Evolutionary conservation across 2,113 vertebrate genomes (phyloP).

Genomic region (Onychorhynchus coronatus): DNA sequence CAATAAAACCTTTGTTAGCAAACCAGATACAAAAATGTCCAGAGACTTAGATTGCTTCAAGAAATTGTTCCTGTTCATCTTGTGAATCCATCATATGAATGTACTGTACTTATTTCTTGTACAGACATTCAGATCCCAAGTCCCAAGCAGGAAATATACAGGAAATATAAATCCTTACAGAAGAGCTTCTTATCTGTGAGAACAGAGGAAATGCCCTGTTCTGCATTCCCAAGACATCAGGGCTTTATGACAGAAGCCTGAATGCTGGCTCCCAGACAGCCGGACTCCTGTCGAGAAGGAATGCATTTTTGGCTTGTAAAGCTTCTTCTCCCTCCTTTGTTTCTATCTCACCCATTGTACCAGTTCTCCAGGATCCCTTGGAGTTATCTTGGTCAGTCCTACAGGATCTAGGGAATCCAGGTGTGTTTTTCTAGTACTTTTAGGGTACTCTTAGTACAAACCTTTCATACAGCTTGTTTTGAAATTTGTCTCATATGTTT

Average conservation of each 20-base stretch:
- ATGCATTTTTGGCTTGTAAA: not conserved
- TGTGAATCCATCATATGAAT: not conserved
- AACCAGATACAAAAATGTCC: not conserved
- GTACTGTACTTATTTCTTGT: not conserved
- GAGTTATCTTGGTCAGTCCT: not conserved
- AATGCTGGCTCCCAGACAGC: not conserved
- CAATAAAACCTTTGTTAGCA: not conserved
- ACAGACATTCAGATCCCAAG: not conserved
- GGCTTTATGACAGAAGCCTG: not conserved
- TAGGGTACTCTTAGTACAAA: fast-evolving
- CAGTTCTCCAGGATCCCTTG: not conserved
- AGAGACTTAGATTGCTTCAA: not conserved
- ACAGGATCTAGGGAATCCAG: not conserved
- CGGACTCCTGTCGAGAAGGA: not conserved
- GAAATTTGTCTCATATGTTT: not conserved
- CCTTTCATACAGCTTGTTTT: not conserved
- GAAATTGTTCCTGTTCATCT: not conserved
- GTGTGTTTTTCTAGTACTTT: not conserved
- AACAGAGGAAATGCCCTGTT: not conserved
- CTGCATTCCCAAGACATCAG: not conserved
- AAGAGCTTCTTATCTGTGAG: not conserved
- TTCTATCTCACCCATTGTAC: not conserved
- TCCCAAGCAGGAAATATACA: not conserved
- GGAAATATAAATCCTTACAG: not conserved
- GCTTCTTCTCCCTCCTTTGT: not conserved